These are phyloP conservation scores for Epicampocera succincta DNA, from an alignment of 2,888 invertebrate genomes.

Conservation along the genomic window DNA sequence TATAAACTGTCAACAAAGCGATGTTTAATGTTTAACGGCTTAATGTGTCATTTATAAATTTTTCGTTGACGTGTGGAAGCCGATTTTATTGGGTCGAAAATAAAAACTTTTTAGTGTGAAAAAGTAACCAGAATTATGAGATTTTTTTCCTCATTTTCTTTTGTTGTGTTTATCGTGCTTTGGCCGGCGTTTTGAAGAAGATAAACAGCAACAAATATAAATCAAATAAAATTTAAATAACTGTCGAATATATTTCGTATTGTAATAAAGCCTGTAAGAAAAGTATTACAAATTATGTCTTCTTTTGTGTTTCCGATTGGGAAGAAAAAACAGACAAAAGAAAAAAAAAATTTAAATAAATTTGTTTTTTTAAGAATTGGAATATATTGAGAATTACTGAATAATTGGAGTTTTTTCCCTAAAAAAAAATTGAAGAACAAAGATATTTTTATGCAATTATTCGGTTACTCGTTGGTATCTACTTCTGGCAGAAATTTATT, in stretches of 20 bases:
- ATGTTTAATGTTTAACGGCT: slow-evolving; percentile 68
- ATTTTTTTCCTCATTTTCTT: no score
- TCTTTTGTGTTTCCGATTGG: not conserved
- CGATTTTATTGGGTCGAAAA: slow-evolving; percentile 58
- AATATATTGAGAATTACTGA: no score
- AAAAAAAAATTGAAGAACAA: not conserved
- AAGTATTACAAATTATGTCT: slow-evolving; percentile 49
- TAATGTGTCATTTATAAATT: slow-evolving; percentile 68
- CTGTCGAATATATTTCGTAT: slow-evolving; percentile 22
- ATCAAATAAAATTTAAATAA: slow-evolving; percentile 46
- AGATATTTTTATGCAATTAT: no score
- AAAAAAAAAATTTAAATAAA: not conserved
- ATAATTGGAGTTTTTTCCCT: no score
- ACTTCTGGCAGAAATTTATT: no score
- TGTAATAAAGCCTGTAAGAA: slow-evolving; percentile 20
- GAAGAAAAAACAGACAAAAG: not conserved
- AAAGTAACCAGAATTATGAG: slow-evolving; percentile 1
- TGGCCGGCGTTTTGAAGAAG: not conserved
- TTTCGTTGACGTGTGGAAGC: slow-evolving; percentile 62
- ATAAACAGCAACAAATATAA: slow-evolving; percentile 15
- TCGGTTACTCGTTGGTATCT: no score
- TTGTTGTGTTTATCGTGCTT: no score
- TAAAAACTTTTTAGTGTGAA: not conserved
- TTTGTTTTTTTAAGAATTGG: not conserved
- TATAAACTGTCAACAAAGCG: slow-evolving; percentile 70